phyloP scores from a whole-genome alignment of 2,888 invertebrate species.

The Caenorhabditis zanzibari region DNA sequence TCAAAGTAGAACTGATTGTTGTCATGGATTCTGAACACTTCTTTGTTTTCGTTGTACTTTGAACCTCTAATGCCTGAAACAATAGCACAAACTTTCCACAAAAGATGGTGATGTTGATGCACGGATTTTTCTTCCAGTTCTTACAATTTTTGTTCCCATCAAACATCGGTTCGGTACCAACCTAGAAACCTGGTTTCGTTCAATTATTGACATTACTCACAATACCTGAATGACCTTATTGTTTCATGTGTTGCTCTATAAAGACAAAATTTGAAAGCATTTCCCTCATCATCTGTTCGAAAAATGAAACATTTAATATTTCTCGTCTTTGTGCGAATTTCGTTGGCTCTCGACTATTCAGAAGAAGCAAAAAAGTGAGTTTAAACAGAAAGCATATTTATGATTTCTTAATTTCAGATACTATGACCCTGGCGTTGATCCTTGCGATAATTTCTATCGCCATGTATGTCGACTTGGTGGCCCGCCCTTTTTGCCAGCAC shows the following conservation, averaged over 20 bases:
- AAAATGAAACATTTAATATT: neutral
- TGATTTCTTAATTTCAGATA: neutral
- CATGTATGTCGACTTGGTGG: constrained; percentile 9
- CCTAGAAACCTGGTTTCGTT: neutral
- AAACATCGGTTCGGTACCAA: no score
- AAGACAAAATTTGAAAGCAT: neutral
- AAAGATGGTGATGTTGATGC: no score
- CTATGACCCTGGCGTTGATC: constrained; percentile 3
- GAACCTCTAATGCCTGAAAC: no score
- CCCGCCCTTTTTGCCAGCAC: neutral
- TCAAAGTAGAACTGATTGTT: no score
- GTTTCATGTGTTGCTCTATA: no score
- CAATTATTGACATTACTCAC: no score
- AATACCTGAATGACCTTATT: no score
- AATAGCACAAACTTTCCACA: no score
- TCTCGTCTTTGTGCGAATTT: neutral
- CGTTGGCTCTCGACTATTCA: neutral
- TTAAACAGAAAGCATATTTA: neutral
- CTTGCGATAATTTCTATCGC: constrained; percentile 36
- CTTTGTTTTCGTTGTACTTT: no score
- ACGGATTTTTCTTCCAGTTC: no score
- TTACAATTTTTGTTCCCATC: no score
- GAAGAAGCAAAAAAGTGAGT: constrained; percentile 16
- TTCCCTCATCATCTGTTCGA: neutral
- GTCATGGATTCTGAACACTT: no score